Evolutionary conservation across 1,140 invertebrate genomes (phyloP).

Genomic region (Zaprionus lachaisei): DNA sequence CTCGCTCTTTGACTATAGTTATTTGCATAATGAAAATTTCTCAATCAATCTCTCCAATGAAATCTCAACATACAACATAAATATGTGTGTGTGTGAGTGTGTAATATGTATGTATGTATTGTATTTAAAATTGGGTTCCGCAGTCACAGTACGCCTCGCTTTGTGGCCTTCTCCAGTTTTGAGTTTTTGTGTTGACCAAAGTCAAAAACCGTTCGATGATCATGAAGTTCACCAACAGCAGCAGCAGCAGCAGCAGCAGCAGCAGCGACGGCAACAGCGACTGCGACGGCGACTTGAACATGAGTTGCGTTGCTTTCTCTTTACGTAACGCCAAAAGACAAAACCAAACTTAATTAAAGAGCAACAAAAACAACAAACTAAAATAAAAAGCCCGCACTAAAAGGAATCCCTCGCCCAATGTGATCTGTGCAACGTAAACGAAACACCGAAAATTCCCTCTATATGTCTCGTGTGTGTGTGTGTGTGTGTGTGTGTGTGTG

Average conservation of each 20-base stretch:
- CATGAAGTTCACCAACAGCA: conserved; percentile 69
- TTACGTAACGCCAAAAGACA: conserved; percentile 74
- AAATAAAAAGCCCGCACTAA: conserved; percentile 50
- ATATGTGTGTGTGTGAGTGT: not conserved
- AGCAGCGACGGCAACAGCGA: conserved; percentile 21
- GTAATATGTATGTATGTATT: conserved; percentile 11
- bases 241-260: conserved; percentile 5
- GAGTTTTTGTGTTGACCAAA: conserved; percentile 67
- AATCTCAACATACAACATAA: conserved; percentile 21
- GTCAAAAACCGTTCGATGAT: conserved; percentile 81
- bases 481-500: not conserved
- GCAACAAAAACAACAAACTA: conserved; percentile 64
- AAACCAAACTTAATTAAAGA: conserved; percentile 77
- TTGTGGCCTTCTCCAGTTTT: conserved; percentile 44
- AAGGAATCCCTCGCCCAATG: conserved; percentile 53
- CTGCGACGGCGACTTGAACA: conserved; percentile 16
- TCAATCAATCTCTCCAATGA: conserved; percentile 38
- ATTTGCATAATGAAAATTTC: conserved; percentile 27
- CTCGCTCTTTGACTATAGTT: not conserved
- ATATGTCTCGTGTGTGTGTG: too few relatives aligned
- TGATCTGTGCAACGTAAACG: conserved; percentile 33
- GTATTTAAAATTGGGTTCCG: conserved; percentile 54
- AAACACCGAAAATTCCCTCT: conserved; percentile 23
- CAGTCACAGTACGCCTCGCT: conserved; percentile 23
- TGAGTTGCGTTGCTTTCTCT: conserved; percentile 68